Percentiles rank a stretch among this genome's conserved stretches.
phyloP scores from a whole-genome alignment of 2,888 invertebrate genomes.

The Mythimna impura region DNA sequence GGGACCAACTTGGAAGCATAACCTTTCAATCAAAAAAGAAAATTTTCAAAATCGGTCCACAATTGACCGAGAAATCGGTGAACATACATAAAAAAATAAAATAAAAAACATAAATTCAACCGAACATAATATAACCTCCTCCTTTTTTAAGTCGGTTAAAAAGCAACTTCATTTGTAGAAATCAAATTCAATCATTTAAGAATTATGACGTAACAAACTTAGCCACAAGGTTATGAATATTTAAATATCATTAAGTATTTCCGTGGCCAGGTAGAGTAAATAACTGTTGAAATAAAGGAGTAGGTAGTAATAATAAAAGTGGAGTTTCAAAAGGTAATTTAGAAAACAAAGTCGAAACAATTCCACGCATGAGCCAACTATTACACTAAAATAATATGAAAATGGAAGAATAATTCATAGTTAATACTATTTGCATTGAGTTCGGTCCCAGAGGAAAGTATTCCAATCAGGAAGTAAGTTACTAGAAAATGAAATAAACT shows the following conservation, averaged over 20 bases:
- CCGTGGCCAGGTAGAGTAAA: background rate
- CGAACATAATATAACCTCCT: no score
- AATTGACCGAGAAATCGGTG: no score
- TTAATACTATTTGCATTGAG: conserved; percentile 39
- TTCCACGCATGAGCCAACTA: conserved; percentile 11
- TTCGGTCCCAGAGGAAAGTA: conserved; percentile 40
- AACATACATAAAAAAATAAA: no score
- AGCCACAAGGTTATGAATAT: background rate
- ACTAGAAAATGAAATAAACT: conserved; percentile 15
- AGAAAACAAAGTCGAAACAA: conserved; percentile 4
- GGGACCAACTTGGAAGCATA: no score
- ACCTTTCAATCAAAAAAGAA: no score
- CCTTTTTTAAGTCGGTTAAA: no score
- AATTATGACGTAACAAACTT: background rate
- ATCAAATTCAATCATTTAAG: background rate
- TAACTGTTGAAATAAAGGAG: conserved; percentile 1
- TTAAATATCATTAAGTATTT: conserved; percentile 12
- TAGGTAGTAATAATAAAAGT: conserved; percentile 14
- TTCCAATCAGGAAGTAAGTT: conserved; percentile 49
- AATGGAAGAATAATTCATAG: conserved; percentile 48
- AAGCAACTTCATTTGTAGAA: background rate
- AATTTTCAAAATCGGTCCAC: no score
- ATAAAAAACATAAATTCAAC: no score
- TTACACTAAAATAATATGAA: conserved; percentile 42
- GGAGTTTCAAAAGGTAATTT: conserved; percentile 25